phyloP scores from a whole-genome alignment of 2,797 vertebrate species.

The Rachycentron canadum region DNA sequence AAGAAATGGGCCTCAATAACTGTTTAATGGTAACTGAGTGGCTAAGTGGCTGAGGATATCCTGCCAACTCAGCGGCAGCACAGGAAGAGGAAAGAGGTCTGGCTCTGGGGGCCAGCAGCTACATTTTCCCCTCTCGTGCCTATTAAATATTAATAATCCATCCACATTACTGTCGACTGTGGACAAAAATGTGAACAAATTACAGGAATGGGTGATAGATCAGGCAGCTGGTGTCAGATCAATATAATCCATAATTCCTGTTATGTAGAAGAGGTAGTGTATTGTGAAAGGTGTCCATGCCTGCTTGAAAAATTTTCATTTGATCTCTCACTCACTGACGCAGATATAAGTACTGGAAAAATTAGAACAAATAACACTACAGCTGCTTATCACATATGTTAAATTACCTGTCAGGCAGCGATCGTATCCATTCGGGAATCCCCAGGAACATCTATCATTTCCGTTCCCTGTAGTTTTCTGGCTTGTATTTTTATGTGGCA shows the following conservation, averaged over 20 bases:
- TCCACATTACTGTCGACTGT: conserved; percentile 58
- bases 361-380: conserved; percentile 7
- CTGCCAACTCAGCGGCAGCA: conserved; percentile 69
- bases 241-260: conserved; percentile 25
- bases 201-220: conserved; percentile 38
- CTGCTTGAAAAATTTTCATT: background rate
- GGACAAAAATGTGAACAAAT: conserved; percentile 55
- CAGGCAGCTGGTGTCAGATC: conserved; percentile 29
- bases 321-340: conserved; percentile 8
- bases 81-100: conserved; percentile 60
- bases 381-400: background rate
- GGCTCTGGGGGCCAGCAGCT: conserved; percentile 50
- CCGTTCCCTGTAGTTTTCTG: conserved; percentile 22
- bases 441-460: background rate
- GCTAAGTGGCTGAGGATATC: conserved; percentile 66
- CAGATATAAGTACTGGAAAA: background rate
- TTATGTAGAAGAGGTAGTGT: background rate
- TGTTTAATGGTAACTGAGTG: conserved; percentile 58
- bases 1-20: conserved; percentile 20
- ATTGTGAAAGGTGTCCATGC: conserved; percentile 5
- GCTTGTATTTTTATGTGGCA: conserved; percentile 26
- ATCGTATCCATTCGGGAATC: conserved; percentile 17
- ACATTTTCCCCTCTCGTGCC: conserved; percentile 51
- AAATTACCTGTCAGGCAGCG: conserved; percentile 9
- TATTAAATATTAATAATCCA: conserved; percentile 77